phyloP scores from a whole-genome alignment of 2,888 invertebrate genomes.

The Selenia dentaria region DNA sequence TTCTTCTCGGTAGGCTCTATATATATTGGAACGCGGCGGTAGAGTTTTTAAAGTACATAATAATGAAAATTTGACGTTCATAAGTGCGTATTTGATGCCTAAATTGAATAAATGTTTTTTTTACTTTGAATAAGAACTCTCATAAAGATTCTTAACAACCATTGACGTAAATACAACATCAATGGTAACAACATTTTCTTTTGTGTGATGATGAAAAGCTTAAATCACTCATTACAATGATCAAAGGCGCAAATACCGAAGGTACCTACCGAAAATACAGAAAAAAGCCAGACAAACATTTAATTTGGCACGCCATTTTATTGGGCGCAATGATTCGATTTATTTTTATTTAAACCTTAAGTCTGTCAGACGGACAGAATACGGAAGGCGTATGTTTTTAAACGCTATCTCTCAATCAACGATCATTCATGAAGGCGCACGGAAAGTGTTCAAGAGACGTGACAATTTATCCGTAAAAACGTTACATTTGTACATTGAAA shows the following conservation, averaged over 20 bases:
- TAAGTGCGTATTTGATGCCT: too few relatives aligned
- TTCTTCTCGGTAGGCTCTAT: too few relatives aligned
- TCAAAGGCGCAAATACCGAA: conserved; percentile 39
- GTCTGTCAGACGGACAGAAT: conserved; percentile 16
- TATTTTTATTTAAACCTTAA: conserved; percentile 30
- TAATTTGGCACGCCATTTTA: conserved; percentile 39
- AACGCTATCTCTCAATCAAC: conserved; percentile 22
- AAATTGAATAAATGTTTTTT: too few relatives aligned
- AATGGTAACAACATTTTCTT: too few relatives aligned
- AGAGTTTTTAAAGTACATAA: too few relatives aligned
- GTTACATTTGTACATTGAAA: too few relatives aligned
- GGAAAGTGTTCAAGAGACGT: conserved; percentile 2
- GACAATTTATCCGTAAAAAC: not conserved
- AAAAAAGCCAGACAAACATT: conserved; percentile 38
- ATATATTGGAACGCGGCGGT: too few relatives aligned
- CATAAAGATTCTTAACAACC: too few relatives aligned
- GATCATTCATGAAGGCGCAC: conserved; percentile 15
- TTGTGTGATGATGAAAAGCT: too few relatives aligned
- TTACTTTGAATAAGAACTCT: too few relatives aligned
- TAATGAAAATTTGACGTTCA: too few relatives aligned
- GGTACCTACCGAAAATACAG: conserved; percentile 32
- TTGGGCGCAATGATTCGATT: conserved; percentile 33
- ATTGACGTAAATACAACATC: too few relatives aligned
- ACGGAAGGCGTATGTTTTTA: conserved; percentile 21
- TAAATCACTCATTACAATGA: conserved; percentile 36